Percentiles rank a stretch among this genome's conserved stretches.
phyloP scores from a whole-genome alignment of 2,113 vertebrate genomes.

The Vimba vimba region DNA sequence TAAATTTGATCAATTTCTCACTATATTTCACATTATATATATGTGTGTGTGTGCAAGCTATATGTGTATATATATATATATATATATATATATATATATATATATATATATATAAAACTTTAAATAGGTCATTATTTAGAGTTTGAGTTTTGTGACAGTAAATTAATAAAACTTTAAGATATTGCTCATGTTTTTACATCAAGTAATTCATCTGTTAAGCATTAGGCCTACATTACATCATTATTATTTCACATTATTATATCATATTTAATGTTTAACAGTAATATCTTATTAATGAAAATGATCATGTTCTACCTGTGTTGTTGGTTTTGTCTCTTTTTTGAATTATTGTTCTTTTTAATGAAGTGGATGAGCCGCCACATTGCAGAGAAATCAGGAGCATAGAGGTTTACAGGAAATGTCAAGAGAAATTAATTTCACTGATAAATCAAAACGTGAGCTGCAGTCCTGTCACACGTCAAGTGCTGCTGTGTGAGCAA shows the following conservation, averaged over 20 bases:
- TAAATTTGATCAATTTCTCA: too few relatives aligned
- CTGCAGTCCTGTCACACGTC: constrained; percentile 23
- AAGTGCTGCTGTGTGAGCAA: constrained; percentile 18
- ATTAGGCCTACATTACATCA: background rate
- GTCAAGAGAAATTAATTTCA: constrained; percentile 36
- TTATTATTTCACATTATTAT: background rate
- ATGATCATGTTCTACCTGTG: background rate
- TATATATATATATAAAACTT: too few relatives aligned
- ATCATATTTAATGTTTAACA: background rate
- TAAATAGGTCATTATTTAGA: too few relatives aligned
- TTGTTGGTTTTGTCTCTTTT: background rate
- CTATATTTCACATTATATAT: too few relatives aligned
- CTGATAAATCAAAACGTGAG: constrained; percentile 32
- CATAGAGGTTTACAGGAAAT: constrained; percentile 16
- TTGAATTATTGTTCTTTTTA: background rate
- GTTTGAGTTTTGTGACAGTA: background rate
- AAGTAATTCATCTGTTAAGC: background rate
- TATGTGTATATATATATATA: too few relatives aligned
- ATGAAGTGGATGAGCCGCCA: background rate
- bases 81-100: too few relatives aligned
- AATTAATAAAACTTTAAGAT: background rate
- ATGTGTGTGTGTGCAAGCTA: too few relatives aligned
- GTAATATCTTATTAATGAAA: background rate
- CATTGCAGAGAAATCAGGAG: constrained; percentile 12
- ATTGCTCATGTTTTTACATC: background rate